Conservation (phyloP, 2,797 vertebrate genomes). For the Myoxocephalus aenaeus region DNA sequence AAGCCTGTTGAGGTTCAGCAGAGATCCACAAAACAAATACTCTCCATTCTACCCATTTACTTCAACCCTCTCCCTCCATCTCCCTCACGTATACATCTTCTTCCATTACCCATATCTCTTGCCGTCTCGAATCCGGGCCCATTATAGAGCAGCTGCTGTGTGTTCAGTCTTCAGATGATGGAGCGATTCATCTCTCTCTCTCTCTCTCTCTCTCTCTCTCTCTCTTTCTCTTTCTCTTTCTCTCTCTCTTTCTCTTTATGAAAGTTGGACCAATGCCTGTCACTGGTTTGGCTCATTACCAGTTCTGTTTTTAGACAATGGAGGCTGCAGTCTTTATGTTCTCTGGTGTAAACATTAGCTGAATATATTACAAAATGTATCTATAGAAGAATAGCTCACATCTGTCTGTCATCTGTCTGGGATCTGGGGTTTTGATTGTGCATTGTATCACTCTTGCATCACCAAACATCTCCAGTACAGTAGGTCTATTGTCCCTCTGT, state of each 20-base stretch:
- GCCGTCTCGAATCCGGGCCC: constrained; percentile 29
- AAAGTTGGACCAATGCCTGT: constrained; percentile 19
- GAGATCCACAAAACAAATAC: constrained; percentile 22
- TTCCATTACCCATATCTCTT: constrained; percentile 36
- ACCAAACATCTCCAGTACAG: constrained; percentile 24
- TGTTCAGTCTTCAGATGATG: constrained; percentile 58
- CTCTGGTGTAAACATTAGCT: constrained; percentile 21
- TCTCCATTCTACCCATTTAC: constrained; percentile 15
- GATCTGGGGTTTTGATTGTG: constrained; percentile 24
- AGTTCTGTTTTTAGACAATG: constrained; percentile 17
- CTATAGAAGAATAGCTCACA: not conserved
- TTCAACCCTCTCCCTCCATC: not conserved
- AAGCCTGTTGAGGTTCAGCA: constrained; percentile 12
- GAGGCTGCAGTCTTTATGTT: not conserved
- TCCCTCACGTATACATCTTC: constrained; percentile 12
- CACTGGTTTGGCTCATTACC: constrained; percentile 26
- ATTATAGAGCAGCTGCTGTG: constrained; percentile 47
- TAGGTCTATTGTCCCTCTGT: constrained; percentile 11
- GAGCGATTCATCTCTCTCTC: constrained; percentile 65
- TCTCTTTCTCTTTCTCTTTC: not conserved
- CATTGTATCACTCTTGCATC: constrained; percentile 22
- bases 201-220: constrained; percentile 36
- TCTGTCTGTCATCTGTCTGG: constrained; percentile 16
- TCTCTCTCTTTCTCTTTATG: constrained; percentile 7
- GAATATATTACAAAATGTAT: constrained; percentile 21